Percentiles rank a stretch among this genome's conserved stretches.
These are phyloP conservation scores for Ceyx melanurus DNA, from an alignment of 2,113 vertebrate species.

Conservation along the genomic window DNA sequence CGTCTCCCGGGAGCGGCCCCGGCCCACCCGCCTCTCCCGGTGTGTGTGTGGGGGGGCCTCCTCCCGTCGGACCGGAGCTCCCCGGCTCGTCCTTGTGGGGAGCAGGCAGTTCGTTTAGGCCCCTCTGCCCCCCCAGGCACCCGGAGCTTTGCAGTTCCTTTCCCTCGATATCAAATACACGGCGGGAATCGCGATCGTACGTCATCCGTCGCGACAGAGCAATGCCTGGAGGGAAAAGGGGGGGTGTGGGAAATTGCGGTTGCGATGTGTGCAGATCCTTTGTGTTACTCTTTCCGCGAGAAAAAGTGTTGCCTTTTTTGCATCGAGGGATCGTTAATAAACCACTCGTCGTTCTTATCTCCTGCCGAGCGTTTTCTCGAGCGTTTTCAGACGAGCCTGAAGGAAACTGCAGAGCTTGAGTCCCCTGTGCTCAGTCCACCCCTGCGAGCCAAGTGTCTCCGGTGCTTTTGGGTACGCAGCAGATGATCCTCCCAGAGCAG, in stretches of 20 bases:
- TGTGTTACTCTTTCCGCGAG: conserved; percentile 8
- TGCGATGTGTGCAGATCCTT: conserved; percentile 27
- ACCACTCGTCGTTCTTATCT: neutral
- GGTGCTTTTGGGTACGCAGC: neutral
- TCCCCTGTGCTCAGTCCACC: neutral
- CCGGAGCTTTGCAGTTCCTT: neutral
- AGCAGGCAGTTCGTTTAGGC: neutral
- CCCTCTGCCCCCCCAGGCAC: neutral
- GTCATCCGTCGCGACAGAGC: neutral
- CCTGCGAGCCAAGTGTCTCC: neutral
- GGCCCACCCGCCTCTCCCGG: neutral
- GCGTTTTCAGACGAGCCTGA: neutral
- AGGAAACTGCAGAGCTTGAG: neutral
- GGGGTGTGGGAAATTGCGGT: neutral
- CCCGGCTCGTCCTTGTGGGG: neutral
- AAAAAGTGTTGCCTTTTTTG: neutral
- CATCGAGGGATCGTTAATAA: neutral
- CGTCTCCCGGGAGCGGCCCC: neutral
- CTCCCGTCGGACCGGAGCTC: neutral
- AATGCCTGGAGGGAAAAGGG: neutral
- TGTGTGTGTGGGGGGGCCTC: neutral
- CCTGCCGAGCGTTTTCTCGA: neutral
- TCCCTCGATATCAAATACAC: neutral
- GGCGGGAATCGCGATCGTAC: neutral
- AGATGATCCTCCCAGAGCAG: neutral